These are phyloP conservation scores for Holothuria leucospilota DNA, from an alignment of 53 echinoderm and acorn worm species.

Conservation along the genomic window DNA sequence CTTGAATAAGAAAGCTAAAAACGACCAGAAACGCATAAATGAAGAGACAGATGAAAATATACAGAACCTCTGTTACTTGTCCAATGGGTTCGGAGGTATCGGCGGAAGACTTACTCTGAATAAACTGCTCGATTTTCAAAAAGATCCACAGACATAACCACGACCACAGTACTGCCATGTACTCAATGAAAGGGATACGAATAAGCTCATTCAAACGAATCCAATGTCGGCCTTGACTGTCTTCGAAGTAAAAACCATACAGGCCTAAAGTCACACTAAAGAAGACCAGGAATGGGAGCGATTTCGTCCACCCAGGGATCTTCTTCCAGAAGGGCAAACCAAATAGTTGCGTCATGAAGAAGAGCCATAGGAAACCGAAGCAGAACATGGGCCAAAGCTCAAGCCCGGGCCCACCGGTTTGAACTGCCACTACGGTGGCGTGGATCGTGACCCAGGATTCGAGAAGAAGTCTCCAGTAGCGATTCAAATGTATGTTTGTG, in stretches of 20 bases:
- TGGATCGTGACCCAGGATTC: conserved; percentile 69
- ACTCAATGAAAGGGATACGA: conserved; percentile 80
- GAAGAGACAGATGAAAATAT: conserved; percentile 55
- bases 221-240: conserved; percentile 71
- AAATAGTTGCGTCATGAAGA: conserved; percentile 57
- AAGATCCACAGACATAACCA: conserved; percentile 73
- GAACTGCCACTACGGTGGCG: conserved; percentile 59
- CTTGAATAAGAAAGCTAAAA: conserved; percentile 68
- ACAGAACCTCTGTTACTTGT: conserved; percentile 57
- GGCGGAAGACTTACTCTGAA: background rate
- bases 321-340: conserved; percentile 62
- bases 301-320: conserved; percentile 33
- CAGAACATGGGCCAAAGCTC: conserved; percentile 53
- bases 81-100: conserved; percentile 44
- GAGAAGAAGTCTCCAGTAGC: conserved; percentile 67
- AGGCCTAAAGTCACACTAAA: background rate
- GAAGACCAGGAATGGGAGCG: conserved; percentile 40
- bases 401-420: conserved; percentile 40
- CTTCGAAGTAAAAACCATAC: conserved; percentile 55
- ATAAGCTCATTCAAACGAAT: conserved; percentile 74
- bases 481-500: conserved; percentile 70
- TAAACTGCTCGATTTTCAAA: conserved; percentile 62
- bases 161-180: conserved; percentile 57
- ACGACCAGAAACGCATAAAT: conserved; percentile 67
- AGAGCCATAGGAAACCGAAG: conserved; percentile 65